Percentiles rank a stretch among this genome's conserved stretches.
Conservation (phyloP, 1,140 invertebrate species). For the Neelides sp. region DNA sequence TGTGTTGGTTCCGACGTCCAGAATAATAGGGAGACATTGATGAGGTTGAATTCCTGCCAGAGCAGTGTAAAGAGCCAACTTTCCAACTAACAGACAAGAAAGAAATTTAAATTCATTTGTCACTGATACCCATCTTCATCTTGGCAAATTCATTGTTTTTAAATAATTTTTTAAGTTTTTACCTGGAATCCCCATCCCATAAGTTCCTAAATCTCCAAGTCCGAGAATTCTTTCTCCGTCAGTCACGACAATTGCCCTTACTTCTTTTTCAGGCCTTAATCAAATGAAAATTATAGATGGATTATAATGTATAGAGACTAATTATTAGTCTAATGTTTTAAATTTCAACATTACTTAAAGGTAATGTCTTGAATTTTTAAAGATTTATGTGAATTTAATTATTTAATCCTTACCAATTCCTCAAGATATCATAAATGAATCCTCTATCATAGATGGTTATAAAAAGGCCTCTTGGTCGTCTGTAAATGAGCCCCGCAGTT, state of each 20-base stretch:
- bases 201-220: slow-evolving; percentile 84
- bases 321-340: not conserved
- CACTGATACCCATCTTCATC: no score
- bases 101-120: no score
- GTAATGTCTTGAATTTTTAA: slow-evolving; percentile 14
- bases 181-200: slow-evolving; percentile 90
- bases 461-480: slow-evolving; percentile 83
- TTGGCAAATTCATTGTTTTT: no score
- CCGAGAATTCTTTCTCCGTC: slow-evolving; percentile 88
- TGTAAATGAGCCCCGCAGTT: slow-evolving; percentile 83
- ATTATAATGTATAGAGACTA: not conserved
- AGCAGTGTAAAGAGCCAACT: slow-evolving; percentile 80
- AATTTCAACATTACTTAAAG: not conserved
- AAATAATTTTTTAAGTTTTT: no score
- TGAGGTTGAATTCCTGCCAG: slow-evolving; percentile 81
- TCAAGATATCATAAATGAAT: slow-evolving; percentile 69
- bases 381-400: not conserved
- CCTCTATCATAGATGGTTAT: slow-evolving; percentile 92
- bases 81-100: no score
- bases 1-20: slow-evolving; percentile 90
- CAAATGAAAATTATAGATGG: not conserved
- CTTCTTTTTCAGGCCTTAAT: slow-evolving; percentile 70
- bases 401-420: slow-evolving; percentile 64
- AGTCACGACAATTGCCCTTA: slow-evolving; percentile 82
- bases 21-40: slow-evolving; percentile 70